These are phyloP conservation scores for Coendou prehensilis DNA, from an alignment of 2,797 vertebrate genomes.

Conservation along the genomic window DNA sequence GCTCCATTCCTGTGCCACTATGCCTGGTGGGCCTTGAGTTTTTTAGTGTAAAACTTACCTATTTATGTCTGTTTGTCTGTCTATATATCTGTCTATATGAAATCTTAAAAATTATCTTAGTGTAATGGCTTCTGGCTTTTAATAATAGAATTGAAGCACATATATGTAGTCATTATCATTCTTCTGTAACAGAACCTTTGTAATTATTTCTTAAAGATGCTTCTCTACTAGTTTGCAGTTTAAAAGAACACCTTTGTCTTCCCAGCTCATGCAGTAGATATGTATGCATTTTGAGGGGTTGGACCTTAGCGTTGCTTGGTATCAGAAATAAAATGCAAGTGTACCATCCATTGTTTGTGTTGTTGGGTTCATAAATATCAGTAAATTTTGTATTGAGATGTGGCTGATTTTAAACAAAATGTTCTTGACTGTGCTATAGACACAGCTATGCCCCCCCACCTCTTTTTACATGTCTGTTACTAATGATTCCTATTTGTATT, in stretches of 20 bases:
- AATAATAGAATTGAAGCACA: background rate
- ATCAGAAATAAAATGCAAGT: conserved; percentile 54
- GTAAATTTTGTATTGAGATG: background rate
- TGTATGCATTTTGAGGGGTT: conserved; percentile 25
- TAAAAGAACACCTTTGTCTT: background rate
- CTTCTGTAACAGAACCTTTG: background rate
- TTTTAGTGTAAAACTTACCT: conserved; percentile 13
- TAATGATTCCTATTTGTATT: background rate
- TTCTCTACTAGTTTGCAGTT: conserved; percentile 2
- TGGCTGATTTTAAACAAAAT: conserved; percentile 4
- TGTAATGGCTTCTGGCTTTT: conserved; percentile 39
- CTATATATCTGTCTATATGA: background rate
- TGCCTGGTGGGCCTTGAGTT: background rate
- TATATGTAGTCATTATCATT: background rate
- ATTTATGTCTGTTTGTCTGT: background rate
- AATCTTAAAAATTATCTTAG: conserved; percentile 26
- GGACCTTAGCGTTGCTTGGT: conserved; percentile 40
- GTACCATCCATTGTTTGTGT: background rate
- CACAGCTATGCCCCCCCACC: background rate
- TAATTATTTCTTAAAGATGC: conserved; percentile 40
- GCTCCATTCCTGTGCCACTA: background rate
- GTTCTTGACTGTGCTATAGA: conserved; percentile 27
- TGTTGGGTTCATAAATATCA: conserved; percentile 6
- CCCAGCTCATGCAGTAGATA: background rate
- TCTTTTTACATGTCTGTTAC: background rate